These are phyloP conservation scores for Gasterosteus nipponicus DNA, from an alignment of 2,113 vertebrate genomes.

Conservation along the genomic window DNA sequence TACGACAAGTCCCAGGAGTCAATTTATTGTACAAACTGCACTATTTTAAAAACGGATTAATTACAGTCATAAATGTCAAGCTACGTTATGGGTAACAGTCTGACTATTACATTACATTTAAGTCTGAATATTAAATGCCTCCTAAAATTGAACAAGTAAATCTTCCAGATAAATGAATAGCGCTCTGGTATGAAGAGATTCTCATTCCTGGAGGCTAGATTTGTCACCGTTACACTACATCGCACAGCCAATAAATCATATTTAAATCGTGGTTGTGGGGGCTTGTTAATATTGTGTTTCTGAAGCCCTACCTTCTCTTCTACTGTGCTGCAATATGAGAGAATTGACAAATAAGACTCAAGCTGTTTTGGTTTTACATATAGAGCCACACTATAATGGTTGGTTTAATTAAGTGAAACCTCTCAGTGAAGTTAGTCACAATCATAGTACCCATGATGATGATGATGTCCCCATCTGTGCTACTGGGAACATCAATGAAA, in stretches of 20 bases:
- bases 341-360: not conserved
- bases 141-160: conserved; percentile 23
- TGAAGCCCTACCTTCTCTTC: conserved; percentile 12
- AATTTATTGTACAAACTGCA: conserved; percentile 18
- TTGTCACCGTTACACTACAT: conserved; percentile 25
- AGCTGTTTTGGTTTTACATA: conserved; percentile 8
- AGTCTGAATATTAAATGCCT: conserved; percentile 18
- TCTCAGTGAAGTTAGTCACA: not conserved
- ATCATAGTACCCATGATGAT: not conserved
- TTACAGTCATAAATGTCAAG: conserved; percentile 17
- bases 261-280: conserved; percentile 11
- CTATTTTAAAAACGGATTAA: conserved; percentile 27
- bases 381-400: not conserved
- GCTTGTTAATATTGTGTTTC: conserved; percentile 19
- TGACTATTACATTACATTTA: conserved; percentile 21
- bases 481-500: not conserved
- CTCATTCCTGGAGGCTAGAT: conserved; percentile 18
- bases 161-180: conserved; percentile 27
- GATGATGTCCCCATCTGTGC: not conserved
- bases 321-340: not conserved
- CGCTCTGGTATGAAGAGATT: conserved; percentile 2
- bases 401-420: conserved; percentile 1
- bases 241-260: conserved; percentile 30
- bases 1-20: conserved; percentile 6
- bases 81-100: conserved; percentile 17